Evolutionary conservation across 1,140 invertebrate species (phyloP).

Genomic region (Potamilus streckersoni): DNA sequence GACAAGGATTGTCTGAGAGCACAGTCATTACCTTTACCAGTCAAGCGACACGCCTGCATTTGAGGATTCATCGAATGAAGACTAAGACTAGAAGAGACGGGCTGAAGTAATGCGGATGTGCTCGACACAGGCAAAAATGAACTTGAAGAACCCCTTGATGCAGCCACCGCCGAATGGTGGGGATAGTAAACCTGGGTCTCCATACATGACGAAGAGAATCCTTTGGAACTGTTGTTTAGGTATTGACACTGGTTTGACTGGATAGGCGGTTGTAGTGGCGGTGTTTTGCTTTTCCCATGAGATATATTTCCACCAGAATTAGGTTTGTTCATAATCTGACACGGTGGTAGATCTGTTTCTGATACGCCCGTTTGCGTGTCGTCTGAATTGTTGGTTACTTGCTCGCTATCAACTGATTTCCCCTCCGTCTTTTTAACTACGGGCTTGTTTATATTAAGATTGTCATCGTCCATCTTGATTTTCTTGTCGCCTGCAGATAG

Average conservation of each 20-base stretch:
- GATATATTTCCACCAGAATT: constrained; percentile 19
- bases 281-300: constrained; percentile 20
- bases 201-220: constrained; percentile 32
- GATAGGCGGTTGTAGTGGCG: constrained; percentile 16
- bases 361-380: constrained; percentile 29
- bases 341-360: constrained; percentile 38
- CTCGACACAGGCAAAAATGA: constrained; percentile 54
- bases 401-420: constrained; percentile 30
- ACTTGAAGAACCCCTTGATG: constrained; percentile 32
- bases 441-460: constrained; percentile 15
- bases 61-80: constrained; percentile 48
- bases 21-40: constrained; percentile 44
- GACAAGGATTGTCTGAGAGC: constrained; percentile 45
- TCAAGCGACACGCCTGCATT: constrained; percentile 53
- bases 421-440: constrained; percentile 40
- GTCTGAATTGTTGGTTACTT: constrained; percentile 30
- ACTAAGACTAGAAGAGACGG: constrained; percentile 39
- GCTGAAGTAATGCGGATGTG: constrained; percentile 35
- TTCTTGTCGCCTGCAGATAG: constrained; percentile 28
- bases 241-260: constrained; percentile 2
- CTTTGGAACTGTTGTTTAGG: constrained; percentile 23
- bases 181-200: constrained; percentile 50
- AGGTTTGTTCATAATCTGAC: constrained; percentile 34
- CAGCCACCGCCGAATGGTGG: constrained; percentile 48
- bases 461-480: constrained; percentile 39